Percentiles rank a stretch among this genome's conserved stretches.
Evolutionary conservation across 2,113 vertebrate species (phyloP).

Genomic region (Megaceryle torquata): DNA sequence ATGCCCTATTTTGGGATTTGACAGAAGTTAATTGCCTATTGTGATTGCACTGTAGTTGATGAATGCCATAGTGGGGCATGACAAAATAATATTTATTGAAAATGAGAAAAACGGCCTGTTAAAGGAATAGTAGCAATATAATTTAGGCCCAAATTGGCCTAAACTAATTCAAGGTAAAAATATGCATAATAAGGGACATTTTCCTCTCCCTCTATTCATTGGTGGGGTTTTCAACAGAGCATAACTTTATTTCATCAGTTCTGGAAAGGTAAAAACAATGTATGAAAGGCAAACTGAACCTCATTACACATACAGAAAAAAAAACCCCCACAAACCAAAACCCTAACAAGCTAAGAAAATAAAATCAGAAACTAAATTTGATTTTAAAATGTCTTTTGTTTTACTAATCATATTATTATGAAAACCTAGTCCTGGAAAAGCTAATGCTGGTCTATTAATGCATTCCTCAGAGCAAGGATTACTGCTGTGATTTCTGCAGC

Average conservation of each 20-base stretch:
- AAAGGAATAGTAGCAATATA: background rate
- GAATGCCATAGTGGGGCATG: background rate
- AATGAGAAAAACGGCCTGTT: background rate
- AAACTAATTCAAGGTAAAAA: background rate
- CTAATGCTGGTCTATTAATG: background rate
- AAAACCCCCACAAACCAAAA: background rate
- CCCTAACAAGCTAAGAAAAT: background rate
- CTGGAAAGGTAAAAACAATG: background rate
- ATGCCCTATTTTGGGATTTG: slow-evolving; percentile 45
- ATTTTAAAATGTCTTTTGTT: background rate
- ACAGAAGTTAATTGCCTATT: slow-evolving; percentile 66
- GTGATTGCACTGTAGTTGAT: background rate
- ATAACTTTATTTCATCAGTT: background rate
- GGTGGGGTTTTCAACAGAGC: background rate
- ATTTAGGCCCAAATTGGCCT: background rate
- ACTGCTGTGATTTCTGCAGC: background rate
- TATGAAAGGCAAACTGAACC: background rate
- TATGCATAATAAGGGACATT: background rate
- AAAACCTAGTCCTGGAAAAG: background rate
- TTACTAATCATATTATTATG: background rate
- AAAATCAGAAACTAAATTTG: background rate
- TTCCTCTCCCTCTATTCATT: background rate
- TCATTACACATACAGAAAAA: background rate
- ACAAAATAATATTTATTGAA: slow-evolving; percentile 28
- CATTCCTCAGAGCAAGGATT: background rate